Conservation (phyloP, 2,113 vertebrate species). For the Pseudolaguvia tuberculata region DNA sequence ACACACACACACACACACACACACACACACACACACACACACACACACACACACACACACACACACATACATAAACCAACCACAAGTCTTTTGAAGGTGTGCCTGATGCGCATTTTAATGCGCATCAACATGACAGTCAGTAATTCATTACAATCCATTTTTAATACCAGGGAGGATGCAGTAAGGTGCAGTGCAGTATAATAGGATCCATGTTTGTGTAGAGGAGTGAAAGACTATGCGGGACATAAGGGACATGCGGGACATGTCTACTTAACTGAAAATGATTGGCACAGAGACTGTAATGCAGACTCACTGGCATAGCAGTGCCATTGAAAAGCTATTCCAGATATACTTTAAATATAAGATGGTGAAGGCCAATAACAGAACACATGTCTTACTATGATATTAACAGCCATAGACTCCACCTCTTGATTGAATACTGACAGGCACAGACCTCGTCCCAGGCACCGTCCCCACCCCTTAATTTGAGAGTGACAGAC, state of each 20-base stretch:
- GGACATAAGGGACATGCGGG: no score
- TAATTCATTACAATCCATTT: constrained; percentile 5
- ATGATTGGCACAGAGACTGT: neutral
- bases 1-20: no score
- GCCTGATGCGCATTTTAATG: neutral
- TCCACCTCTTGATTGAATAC: neutral
- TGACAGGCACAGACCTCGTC: neutral
- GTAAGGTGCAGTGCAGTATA: neutral
- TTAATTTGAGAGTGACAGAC: neutral
- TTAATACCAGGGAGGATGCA: neutral
- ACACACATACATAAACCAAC: neutral
- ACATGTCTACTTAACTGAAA: neutral
- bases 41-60: neutral
- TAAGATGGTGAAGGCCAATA: no score
- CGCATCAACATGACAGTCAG: neutral
- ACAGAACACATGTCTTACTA: neutral
- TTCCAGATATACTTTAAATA: no score
- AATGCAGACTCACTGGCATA: neutral
- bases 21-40: no score
- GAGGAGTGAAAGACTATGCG: neutral
- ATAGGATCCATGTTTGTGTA: neutral
- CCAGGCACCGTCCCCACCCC: neutral
- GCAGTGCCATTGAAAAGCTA: no score
- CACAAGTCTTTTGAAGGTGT: neutral
- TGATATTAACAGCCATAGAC: neutral